Evolutionary conservation across 2,797 vertebrate genomes (phyloP), one percentile per base, ranked within the genome.

Genomic region (Pipistrellus kuhlii): DNA sequence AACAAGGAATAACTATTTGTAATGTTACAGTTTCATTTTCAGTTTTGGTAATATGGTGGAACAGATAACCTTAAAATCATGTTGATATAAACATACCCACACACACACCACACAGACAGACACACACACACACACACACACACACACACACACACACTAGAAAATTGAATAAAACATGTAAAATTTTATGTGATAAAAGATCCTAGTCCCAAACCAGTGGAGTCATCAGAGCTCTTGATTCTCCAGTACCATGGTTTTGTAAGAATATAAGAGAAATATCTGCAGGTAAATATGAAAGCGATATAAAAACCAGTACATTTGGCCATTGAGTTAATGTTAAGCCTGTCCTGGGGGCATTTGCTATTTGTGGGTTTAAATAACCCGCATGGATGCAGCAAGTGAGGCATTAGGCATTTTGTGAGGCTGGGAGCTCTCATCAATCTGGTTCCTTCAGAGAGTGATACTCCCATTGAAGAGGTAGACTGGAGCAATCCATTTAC

Each of bases 131-230:
- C 57, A 55, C 38, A 38, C 38, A 38, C 35, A 38, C 35, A 38
- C 5, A 38, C 38, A 57, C 59, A 85, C 76, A 92, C 59, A 7
- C 30, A 55, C 57, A 7, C 30, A 55, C 57, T 73, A 84, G 64
- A 86, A 91, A 94, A 44, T 35, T 21, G 59, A 93, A 41, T 81
- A 90, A 91, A 72, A 73, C 20, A 73, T 83, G 80, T 87, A 46
- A 75, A 85, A 2, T 55, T 55, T 27, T 59, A 59, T 59, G 57
- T 59, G 11, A 27, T 59, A 59, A 27, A 59, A 27, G 11, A 59
- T 13, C 25, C 25, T 59, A 59, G 57, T 57, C 23, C 10, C 55
- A 57, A 57, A 57, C 23, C 23, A 57, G 23, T 57, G 55, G 55
- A 57, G 23, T 59, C 57, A 59, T 59, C 57, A 27, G 57, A 59